Evolutionary conservation across 2,888 invertebrate genomes (phyloP).

Genomic region (Rhogogaster chlorosoma): DNA sequence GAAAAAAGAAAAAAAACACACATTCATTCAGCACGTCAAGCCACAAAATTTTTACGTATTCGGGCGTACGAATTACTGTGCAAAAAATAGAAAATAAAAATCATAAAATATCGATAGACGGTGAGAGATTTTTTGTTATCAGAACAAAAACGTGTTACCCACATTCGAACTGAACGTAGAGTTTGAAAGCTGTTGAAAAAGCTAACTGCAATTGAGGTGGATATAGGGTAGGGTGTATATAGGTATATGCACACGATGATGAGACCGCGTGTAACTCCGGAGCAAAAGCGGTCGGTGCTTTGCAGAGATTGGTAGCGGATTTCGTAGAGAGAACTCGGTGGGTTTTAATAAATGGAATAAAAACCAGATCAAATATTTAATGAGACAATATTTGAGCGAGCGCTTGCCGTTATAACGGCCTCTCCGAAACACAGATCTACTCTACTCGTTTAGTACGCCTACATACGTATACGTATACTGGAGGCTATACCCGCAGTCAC

Average conservation of each 20-base stretch:
- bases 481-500: neutral
- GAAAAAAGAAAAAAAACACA: neutral
- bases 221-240: neutral
- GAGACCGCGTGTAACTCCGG: neutral
- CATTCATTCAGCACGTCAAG: neutral
- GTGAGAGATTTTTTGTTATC: neutral
- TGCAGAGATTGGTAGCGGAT: constrained; percentile 37
- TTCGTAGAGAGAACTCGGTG: constrained; percentile 60
- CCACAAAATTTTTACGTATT: neutral
- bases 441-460: constrained; percentile 30
- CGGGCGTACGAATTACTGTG: neutral
- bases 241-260: neutral
- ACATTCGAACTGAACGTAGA: neutral
- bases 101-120: neutral
- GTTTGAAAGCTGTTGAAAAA: constrained; percentile 18
- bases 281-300: constrained; percentile 25
- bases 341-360: constrained; percentile 75
- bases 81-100: neutral
- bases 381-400: constrained; percentile 74
- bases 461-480: neutral
- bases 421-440: constrained; percentile 21
- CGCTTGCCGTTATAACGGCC: constrained; percentile 11
- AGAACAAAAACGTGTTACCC: neutral
- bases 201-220: neutral
- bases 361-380: constrained; percentile 75